phyloP scores from a whole-genome alignment of 2,797 vertebrate species.

The Chrosomus eos region DNA sequence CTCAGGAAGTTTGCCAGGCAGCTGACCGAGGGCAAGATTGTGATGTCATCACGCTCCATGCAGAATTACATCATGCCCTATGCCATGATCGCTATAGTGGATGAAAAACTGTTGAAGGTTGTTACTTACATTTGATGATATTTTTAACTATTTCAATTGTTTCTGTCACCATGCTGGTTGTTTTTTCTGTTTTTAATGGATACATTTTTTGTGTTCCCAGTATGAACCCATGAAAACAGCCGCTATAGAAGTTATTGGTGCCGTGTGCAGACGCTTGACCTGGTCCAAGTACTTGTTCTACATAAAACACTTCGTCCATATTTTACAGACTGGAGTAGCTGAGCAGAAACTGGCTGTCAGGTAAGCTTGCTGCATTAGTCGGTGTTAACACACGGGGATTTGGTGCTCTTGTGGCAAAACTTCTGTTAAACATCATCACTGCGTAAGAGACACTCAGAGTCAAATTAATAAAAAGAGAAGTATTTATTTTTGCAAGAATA shows the following conservation, averaged over 20 bases:
- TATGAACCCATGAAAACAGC: conserved; percentile 90
- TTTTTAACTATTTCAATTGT: background rate
- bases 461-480: no score
- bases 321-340: conserved; percentile 86
- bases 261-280: conserved; percentile 87
- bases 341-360: conserved; percentile 92
- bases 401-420: no score
- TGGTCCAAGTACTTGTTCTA: conserved; percentile 95
- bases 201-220: conserved; percentile 70
- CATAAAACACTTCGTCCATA: conserved; percentile 91
- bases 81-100: conserved; percentile 86
- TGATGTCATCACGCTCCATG: conserved; percentile 87
- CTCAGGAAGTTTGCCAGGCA: conserved; percentile 92
- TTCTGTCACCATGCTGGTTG: background rate
- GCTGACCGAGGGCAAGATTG: conserved; percentile 83
- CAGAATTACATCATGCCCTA: conserved; percentile 98
- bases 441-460: no score
- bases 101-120: conserved; percentile 95
- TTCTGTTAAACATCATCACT: no score
- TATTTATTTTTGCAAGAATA: no score
- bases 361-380: conserved; percentile 66
- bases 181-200: background rate
- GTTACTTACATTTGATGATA: background rate
- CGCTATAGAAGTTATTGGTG: conserved; percentile 90
- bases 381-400: background rate